phyloP scores from a whole-genome alignment of 1,140 invertebrate genomes.

The Drosophila ambigua region DNA sequence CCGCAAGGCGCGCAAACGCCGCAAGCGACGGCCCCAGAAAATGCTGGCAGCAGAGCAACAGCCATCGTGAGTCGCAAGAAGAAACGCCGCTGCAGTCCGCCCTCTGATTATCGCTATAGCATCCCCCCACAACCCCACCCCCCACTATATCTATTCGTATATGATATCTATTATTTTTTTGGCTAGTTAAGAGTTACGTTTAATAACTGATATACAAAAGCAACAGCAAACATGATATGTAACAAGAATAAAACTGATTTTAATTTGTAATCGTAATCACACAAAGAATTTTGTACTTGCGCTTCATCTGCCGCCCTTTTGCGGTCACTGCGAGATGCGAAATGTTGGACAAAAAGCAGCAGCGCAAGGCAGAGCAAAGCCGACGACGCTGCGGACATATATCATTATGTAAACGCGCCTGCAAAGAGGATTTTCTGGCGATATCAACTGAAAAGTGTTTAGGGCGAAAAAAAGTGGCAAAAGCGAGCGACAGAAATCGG shows the following conservation, averaged over 20 bases:
- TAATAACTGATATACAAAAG: slow-evolving; percentile 43
- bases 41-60: slow-evolving; percentile 11
- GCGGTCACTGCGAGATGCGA: neutral
- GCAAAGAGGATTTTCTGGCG: slow-evolving; percentile 70
- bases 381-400: slow-evolving; percentile 59
- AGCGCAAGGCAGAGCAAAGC: neutral
- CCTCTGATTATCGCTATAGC: too few relatives aligned
- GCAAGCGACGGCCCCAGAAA: slow-evolving; percentile 51
- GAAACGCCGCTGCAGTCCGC: neutral
- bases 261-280: slow-evolving; percentile 14
- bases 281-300: neutral
- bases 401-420: slow-evolving; percentile 71
- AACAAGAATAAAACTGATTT: slow-evolving; percentile 26
- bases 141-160: neutral
- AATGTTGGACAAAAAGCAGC: neutral
- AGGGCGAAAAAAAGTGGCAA: slow-evolving; percentile 16
- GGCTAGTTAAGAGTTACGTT: slow-evolving; percentile 52
- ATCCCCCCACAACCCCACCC: too few relatives aligned
- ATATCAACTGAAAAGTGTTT: slow-evolving; percentile 75
- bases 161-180: slow-evolving; percentile 33
- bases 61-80: slow-evolving; percentile 4
- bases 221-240: slow-evolving; percentile 45
- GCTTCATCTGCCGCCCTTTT: too few relatives aligned
- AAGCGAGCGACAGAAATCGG: neutral
- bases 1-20: slow-evolving; percentile 72